Conservation (phyloP, 2,888 invertebrate genomes). For the Carterocephalus palaemon region DNA sequence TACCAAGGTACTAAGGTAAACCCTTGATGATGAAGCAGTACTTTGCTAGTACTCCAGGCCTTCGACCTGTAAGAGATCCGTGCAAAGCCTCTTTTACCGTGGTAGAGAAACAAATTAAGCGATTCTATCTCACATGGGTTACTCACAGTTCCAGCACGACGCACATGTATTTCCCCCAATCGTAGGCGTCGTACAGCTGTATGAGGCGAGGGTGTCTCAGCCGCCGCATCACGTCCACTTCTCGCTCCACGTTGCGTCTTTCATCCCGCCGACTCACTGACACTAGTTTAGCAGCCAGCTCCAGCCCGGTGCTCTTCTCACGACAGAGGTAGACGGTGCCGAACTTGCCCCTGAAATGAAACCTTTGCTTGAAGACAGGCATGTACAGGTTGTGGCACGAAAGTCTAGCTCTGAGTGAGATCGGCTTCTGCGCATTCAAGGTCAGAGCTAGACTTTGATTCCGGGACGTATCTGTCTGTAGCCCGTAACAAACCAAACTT, state of each 20-base stretch:
- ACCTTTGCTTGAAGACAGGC: neutral
- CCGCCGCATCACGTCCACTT: constrained; percentile 97
- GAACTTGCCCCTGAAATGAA: constrained; percentile 92
- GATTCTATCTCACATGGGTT: too few relatives aligned
- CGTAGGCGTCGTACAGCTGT: constrained; percentile 98
- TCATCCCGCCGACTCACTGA: constrained; percentile 91
- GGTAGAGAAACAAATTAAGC: too few relatives aligned
- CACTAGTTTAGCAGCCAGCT: constrained; percentile 96
- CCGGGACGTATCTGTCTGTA: too few relatives aligned
- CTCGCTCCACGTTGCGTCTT: constrained; percentile 93
- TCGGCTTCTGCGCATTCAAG: neutral
- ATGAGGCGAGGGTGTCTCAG: constrained; percentile 97
- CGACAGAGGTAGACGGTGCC: constrained; percentile 96
- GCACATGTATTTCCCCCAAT: constrained; percentile 95
- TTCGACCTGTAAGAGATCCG: too few relatives aligned
- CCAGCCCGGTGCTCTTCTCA: constrained; percentile 88
- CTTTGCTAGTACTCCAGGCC: too few relatives aligned
- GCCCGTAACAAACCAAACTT: too few relatives aligned
- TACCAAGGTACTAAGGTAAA: too few relatives aligned
- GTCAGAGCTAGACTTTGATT: too few relatives aligned
- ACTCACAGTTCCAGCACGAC: constrained; percentile 98
- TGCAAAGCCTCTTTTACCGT: too few relatives aligned
- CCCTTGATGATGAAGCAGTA: too few relatives aligned
- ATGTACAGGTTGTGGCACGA: neutral
- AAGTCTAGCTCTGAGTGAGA: constrained; percentile 1